Evolutionary conservation across 35 echinoderm and acorn worm genomes (phyloP).

Genomic region (Acanthaster planci): DNA sequence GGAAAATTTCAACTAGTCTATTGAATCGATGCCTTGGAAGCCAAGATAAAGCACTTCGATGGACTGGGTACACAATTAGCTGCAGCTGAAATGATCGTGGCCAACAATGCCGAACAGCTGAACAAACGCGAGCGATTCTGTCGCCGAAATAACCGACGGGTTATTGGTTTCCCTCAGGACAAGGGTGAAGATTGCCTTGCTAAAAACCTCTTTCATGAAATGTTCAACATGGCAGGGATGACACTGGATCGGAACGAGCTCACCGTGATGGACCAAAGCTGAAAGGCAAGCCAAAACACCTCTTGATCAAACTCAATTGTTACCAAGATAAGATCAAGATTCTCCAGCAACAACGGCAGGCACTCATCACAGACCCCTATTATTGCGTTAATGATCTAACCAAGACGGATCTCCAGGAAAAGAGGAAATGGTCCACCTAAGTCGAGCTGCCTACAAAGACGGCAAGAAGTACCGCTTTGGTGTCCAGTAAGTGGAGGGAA

Average conservation of each 20-base stretch:
- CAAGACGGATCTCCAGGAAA: too few species aligned
- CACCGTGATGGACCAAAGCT: not conserved
- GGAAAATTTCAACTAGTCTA: not conserved
- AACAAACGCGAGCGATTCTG: not conserved
- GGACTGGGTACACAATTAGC: not conserved
- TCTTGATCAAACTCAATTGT: not conserved
- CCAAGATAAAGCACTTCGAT: not conserved
- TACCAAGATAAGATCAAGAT: not conserved
- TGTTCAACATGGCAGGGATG: not conserved
- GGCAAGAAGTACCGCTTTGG: not conserved
- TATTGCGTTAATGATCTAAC: not conserved
- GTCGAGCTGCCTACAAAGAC: too few species aligned
- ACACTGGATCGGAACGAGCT: not conserved
- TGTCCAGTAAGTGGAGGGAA: not conserved
- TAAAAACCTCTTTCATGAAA: too few species aligned
- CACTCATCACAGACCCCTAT: not conserved
- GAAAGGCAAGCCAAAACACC: not conserved
- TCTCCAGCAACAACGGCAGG: not conserved
- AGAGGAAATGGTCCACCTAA: too few species aligned
- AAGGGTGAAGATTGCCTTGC: too few species aligned
- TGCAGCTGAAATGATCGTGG: not conserved
- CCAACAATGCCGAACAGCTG: not conserved
- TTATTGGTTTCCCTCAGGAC: not conserved
- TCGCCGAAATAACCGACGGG: not conserved
- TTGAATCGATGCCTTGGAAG: not conserved